Conservation (phyloP, 2,797 vertebrate species). For the Orestias chungarensis region DNA sequence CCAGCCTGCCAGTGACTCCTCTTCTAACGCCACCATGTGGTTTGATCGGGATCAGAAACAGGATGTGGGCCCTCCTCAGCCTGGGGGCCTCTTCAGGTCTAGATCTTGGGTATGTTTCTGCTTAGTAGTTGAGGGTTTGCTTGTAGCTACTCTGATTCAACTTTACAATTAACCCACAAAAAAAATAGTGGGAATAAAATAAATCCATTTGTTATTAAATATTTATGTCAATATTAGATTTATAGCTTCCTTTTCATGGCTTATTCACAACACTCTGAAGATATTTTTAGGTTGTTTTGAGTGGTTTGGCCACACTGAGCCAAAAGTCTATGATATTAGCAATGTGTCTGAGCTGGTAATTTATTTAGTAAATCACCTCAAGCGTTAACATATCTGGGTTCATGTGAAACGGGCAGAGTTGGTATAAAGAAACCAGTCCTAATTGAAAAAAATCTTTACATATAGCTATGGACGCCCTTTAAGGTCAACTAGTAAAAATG, state of each 20-base stretch:
- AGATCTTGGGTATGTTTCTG: conserved; percentile 73
- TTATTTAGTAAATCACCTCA: background rate
- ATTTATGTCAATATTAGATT: background rate
- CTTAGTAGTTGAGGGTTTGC: background rate
- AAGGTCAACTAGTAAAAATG: no score
- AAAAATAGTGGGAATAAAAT: no score
- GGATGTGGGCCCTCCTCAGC: conserved; percentile 52
- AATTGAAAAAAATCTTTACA: no score
- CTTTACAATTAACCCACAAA: no score
- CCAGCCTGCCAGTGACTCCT: conserved; percentile 54
- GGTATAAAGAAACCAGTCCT: no score
- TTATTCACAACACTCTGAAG: no score
- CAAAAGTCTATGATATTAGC: background rate
- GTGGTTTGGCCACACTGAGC: background rate
- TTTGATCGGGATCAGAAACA: conserved; percentile 69
- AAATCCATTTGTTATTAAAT: no score
- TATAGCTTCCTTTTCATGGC: background rate
- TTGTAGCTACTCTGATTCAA: background rate
- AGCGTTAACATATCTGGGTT: background rate
- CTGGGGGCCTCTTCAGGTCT: conserved; percentile 76
- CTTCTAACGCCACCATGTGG: conserved; percentile 34
- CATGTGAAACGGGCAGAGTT: no score
- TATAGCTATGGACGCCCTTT: no score
- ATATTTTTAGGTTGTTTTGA: background rate
- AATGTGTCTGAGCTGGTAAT: background rate